Base-by-base conservation (phyloP, 2,797 vertebrate species). In the Cottoperca gobio region DNA sequence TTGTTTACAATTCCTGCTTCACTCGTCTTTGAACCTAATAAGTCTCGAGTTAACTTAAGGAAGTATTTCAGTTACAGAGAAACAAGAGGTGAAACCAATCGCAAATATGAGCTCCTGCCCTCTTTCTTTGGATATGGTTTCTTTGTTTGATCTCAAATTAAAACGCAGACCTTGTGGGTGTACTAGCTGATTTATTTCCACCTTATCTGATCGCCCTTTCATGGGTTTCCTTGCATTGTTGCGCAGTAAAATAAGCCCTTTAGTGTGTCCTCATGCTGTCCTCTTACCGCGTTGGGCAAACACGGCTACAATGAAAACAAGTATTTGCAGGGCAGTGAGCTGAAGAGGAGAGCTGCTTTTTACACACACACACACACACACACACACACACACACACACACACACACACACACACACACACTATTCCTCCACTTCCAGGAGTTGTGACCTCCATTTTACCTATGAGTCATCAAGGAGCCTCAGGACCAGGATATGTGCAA, bases 161-260 rank as follows among this genome's bases (percentile, higher is more conserved):
- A 86, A 85, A 53, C 11, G 0, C 53, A 79, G 70, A 35, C 67
- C 73, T 66, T 31, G 61, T 9, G 21, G 55, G 52, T 72, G 60
- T 64, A 66, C 53, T 17, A 26, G 72, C 72, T 86, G 83, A 86
- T 90, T 82, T 87, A 89, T 87, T 87, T 88, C 71, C 79, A 65
- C 52, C 87, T 91, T 90, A 91, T 94, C 92, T 91, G 93, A 92
- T 91, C 49, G 87, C 81, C 88, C 88, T 90, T 89, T 91, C 70
- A 12, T 89, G 82, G 84, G 81, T 91, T 94, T 93, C 93, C 91
- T 87, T 89, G 86, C 83, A 92, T 93, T 92, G 91, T 92, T 90
- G 63, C 5, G 0, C 61, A 35, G 82, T 90, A 79, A 91, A 88
- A 86, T 70, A 50, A 85, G 63, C 76, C 70, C 65, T 75, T 84